Percentiles rank a stretch among this genome's conserved stretches.
These are phyloP conservation scores for Zootoca vivipara DNA, from an alignment of 2,113 vertebrate genomes.

Conservation along the genomic window DNA sequence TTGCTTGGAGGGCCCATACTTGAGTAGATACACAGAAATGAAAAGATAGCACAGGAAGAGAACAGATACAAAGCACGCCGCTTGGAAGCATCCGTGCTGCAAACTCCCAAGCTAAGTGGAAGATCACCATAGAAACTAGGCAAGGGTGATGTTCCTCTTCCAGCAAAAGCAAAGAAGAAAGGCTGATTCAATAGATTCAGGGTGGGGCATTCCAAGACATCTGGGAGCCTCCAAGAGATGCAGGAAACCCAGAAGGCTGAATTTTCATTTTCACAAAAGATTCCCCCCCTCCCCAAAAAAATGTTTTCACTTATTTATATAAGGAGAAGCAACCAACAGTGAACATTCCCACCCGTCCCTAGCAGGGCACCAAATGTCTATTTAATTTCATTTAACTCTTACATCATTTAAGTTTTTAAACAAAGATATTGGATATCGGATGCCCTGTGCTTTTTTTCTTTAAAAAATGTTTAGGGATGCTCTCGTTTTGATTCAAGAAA, in stretches of 20 bases:
- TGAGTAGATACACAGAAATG: not conserved
- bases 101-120: constrained; percentile 56
- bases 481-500: too few species aligned
- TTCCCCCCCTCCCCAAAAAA: too few species aligned
- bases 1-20: not conserved
- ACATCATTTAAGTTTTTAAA: too few species aligned
- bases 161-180: constrained; percentile 49
- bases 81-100: not conserved
- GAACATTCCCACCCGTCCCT: too few species aligned
- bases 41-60: constrained; percentile 59
- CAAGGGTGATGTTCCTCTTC: constrained; percentile 60
- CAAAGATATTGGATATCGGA: too few species aligned
- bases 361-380: too few species aligned
- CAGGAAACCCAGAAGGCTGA: not conserved
- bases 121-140: constrained; percentile 83
- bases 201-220: not conserved
- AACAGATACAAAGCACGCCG: constrained; percentile 33
- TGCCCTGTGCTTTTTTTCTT: too few species aligned
- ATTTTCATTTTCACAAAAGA: not conserved
- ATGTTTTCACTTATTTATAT: too few species aligned
- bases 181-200: not conserved
- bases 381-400: too few species aligned
- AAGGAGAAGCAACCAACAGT: too few species aligned
- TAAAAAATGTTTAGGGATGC: too few species aligned
- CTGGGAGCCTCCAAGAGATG: constrained; percentile 12